phyloP scores from a whole-genome alignment of 2,888 invertebrate species.

The Amphipyra tragopoginis region DNA sequence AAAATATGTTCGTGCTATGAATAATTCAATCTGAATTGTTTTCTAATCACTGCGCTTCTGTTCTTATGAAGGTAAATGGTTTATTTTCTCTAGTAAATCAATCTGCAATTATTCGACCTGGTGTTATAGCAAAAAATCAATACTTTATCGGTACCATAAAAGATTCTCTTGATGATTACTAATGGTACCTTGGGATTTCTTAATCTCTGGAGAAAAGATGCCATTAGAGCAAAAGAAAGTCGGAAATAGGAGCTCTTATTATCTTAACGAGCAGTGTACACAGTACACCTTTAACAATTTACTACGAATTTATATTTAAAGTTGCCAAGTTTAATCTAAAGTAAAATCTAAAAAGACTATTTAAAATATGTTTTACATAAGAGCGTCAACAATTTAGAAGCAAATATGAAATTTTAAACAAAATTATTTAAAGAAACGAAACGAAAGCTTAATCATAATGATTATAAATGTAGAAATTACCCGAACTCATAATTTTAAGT shows the following conservation, averaged over 20 bases:
- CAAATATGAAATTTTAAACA: no score
- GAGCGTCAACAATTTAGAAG: neutral
- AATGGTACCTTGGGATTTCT: constrained; percentile 25
- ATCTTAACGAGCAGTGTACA: constrained; percentile 17
- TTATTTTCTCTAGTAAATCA: constrained; percentile 37
- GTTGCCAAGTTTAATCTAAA: no score
- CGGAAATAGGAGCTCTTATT: constrained; percentile 16
- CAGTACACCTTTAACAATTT: neutral
- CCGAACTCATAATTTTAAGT: neutral
- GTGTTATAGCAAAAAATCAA: constrained; percentile 24
- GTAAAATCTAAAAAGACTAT: neutral
- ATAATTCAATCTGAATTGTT: constrained; percentile 59
- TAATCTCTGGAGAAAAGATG: constrained; percentile 31
- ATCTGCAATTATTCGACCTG: constrained; percentile 13
- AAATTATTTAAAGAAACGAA: neutral
- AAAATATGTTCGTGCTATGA: constrained; percentile 58
- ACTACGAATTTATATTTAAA: neutral
- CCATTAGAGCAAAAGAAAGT: constrained; percentile 27
- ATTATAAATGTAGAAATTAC: neutral
- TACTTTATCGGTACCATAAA: constrained; percentile 18
- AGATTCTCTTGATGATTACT: constrained; percentile 20
- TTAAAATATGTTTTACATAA: neutral
- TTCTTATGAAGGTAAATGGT: constrained; percentile 35
- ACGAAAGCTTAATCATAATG: neutral
- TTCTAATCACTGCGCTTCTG: constrained; percentile 49